Evolutionary conservation across 2,888 invertebrate species (phyloP).

Genomic region (Clistopyga incitator): DNA sequence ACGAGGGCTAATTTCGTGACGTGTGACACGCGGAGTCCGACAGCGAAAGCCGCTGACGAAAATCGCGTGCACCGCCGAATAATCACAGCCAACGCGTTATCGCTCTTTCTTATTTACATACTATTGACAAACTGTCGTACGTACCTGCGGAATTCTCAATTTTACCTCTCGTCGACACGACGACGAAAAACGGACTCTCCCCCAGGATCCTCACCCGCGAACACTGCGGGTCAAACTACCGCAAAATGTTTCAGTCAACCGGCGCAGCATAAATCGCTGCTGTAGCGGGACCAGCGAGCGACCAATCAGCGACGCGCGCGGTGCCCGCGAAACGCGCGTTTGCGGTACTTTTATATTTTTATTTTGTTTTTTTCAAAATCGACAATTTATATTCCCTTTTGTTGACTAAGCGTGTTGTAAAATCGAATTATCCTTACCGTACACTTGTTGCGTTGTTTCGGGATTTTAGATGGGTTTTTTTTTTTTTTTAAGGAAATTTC

Average conservation of each 20-base stretch:
- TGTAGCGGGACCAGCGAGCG: neutral
- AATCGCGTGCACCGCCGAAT: too few species aligned
- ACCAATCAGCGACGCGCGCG: neutral
- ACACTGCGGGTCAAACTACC: slow-evolving; percentile 32
- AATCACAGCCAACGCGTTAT: neutral
- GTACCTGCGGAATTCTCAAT: neutral
- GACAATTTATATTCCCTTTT: too few species aligned
- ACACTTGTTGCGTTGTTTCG: too few species aligned
- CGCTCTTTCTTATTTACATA: neutral
- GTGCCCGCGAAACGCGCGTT: neutral
- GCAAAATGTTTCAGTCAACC: slow-evolving; percentile 11
- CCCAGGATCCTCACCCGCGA: neutral
- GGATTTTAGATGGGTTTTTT: too few species aligned
- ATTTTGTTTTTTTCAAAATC: too few species aligned
- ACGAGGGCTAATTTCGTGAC: slow-evolving; percentile 55
- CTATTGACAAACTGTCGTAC: too few species aligned
- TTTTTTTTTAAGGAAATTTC: too few species aligned
- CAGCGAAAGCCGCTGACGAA: neutral
- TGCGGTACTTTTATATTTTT: neutral
- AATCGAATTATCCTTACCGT: too few species aligned
- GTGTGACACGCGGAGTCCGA: slow-evolving; percentile 20
- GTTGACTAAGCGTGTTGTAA: too few species aligned
- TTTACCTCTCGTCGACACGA: slow-evolving; percentile 2
- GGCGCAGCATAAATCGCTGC: slow-evolving; percentile 11
- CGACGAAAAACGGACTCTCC: neutral